Conservation (phyloP, 2,888 invertebrate species). For the Pecten maximus region DNA sequence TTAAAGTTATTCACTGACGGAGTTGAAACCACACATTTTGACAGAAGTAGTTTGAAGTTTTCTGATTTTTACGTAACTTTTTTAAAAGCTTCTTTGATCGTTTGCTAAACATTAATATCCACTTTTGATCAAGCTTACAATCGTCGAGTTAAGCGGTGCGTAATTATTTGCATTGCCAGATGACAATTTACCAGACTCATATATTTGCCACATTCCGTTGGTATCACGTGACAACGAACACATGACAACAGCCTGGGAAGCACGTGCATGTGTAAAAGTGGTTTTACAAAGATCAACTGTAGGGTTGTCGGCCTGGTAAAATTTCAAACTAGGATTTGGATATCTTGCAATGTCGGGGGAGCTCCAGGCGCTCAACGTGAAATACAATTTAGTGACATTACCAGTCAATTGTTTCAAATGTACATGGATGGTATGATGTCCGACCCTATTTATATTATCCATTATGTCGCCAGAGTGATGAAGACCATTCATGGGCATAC, state of each 20-base stretch:
- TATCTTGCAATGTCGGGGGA: slow-evolving; percentile 67
- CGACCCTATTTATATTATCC: slow-evolving; percentile 55
- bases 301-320: slow-evolving; percentile 63
- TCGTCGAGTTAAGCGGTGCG: slow-evolving; percentile 56
- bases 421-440: slow-evolving; percentile 70
- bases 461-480: slow-evolving; percentile 68
- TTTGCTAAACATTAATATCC: slow-evolving; percentile 58
- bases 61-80: no score
- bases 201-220: slow-evolving; percentile 64
- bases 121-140: slow-evolving; percentile 57
- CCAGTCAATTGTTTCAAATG: slow-evolving; percentile 61
- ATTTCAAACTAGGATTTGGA: slow-evolving; percentile 69
- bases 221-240: slow-evolving; percentile 62
- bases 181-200: slow-evolving; percentile 67
- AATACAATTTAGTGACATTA: slow-evolving; percentile 66
- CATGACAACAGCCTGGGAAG: slow-evolving; percentile 70
- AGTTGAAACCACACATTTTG: no score
- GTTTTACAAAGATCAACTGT: slow-evolving; percentile 66
- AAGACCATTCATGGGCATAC: slow-evolving; percentile 36
- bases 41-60: no score
- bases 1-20: no score
- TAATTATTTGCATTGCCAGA: slow-evolving; percentile 69
- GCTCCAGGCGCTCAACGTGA: slow-evolving; percentile 69
- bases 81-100: no score
- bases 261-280: slow-evolving; percentile 65